Conservation (phyloP, 2,113 vertebrate species). For the Regulus satrapa region DNA sequence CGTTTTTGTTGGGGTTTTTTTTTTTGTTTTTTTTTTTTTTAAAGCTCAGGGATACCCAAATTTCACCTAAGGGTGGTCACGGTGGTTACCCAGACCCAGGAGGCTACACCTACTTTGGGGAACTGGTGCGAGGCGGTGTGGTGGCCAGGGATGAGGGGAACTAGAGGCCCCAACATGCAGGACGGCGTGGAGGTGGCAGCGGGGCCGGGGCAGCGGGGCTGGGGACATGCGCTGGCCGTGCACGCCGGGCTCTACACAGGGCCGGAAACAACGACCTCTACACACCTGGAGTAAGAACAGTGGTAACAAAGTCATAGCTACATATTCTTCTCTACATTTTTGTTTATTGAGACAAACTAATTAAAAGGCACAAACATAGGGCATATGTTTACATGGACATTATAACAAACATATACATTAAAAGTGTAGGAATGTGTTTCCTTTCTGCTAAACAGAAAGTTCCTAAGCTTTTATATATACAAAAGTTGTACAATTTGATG, state of each 20-base stretch:
- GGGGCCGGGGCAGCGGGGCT: not conserved
- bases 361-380: conserved; percentile 99
- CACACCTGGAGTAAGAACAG: conserved; percentile 66
- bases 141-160: not conserved
- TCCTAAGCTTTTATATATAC: conserved; percentile 96
- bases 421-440: conserved; percentile 98
- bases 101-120: not conserved
- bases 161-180: conserved; percentile 7
- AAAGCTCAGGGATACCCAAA: conserved; percentile 47
- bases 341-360: conserved; percentile 99
- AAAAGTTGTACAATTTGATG: conserved; percentile 99
- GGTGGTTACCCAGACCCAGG: not conserved
- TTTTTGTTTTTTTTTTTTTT: not conserved
- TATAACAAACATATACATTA: conserved; percentile 98
- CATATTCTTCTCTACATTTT: conserved; percentile 86
- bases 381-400: conserved; percentile 97
- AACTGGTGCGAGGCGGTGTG: not conserved
- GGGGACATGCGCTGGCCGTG: not conserved
- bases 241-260: conserved; percentile 66
- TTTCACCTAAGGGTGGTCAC: conserved; percentile 25
- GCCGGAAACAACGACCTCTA: conserved; percentile 64
- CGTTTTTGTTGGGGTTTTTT: not conserved
- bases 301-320: conserved; percentile 80
- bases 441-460: conserved; percentile 98
- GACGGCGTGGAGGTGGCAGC: not conserved